Conservation (phyloP, 1,140 invertebrate species). For the Liolophura sinensis region DNA sequence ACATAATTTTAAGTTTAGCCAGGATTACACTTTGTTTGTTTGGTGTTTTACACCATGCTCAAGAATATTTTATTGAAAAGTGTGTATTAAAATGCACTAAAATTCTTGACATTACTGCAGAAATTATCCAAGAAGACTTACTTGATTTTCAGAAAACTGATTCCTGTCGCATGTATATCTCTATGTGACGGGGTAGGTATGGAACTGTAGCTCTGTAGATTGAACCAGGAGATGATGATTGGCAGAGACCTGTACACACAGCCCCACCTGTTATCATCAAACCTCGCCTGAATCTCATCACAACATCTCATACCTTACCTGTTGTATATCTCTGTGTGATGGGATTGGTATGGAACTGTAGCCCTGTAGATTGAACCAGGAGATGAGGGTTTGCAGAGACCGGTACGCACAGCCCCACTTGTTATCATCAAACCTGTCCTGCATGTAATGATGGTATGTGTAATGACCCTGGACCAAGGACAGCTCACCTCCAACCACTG, state of each 20-base stretch:
- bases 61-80: no score
- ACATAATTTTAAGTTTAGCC: no score
- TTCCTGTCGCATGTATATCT: no score
- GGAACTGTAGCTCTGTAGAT: slow-evolving; percentile 85
- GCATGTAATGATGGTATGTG: slow-evolving; percentile 96
- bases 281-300: slow-evolving; percentile 76
- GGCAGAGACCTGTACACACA: slow-evolving; percentile 97
- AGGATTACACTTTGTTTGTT: no score
- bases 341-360: slow-evolving; percentile 85
- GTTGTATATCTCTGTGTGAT: slow-evolving; percentile 67
- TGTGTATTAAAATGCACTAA: no score
- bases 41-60: no score
- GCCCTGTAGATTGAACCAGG: slow-evolving; percentile 94
- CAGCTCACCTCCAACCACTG: slow-evolving; percentile 62
- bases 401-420: slow-evolving; percentile 99
- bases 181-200: slow-evolving; percentile 77
- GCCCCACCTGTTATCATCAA: slow-evolving; percentile 97
- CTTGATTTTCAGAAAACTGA: no score
- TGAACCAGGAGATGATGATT: slow-evolving; percentile 94
- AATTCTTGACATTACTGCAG: no score
- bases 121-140: no score
- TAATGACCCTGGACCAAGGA: slow-evolving; percentile 83
- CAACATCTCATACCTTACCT: slow-evolving; percentile 22
- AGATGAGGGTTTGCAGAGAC: slow-evolving; percentile 94
- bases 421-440: slow-evolving; percentile 91